Conservation (phyloP, 2,888 invertebrate genomes). For the Ceriagrion tenellum region DNA sequence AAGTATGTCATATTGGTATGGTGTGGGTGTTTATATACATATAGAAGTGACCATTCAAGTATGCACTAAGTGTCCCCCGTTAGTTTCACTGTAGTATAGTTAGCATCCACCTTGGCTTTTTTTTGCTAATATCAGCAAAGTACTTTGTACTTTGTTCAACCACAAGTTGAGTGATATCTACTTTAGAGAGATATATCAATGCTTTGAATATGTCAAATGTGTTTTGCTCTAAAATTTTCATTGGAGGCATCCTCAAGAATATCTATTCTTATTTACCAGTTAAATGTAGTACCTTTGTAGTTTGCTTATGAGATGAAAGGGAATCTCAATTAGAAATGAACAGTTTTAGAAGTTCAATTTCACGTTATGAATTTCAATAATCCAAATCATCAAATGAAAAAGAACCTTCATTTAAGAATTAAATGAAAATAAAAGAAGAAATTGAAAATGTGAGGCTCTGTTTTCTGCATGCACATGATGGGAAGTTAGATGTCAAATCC, state of each 20-base stretch:
- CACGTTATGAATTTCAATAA: constrained; percentile 43
- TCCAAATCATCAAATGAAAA: constrained; percentile 55
- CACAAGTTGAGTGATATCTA: constrained; percentile 66
- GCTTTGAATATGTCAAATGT: constrained; percentile 68
- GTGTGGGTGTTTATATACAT: constrained; percentile 62
- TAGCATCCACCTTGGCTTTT: constrained; percentile 71
- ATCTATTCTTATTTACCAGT: constrained; percentile 60
- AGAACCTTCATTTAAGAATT: constrained; percentile 54
- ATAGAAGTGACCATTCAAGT: constrained; percentile 68
- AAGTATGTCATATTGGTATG: constrained; percentile 65
- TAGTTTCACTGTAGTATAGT: constrained; percentile 69
- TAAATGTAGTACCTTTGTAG: constrained; percentile 67
- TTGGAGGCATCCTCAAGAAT: constrained; percentile 62
- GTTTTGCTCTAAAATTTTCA: constrained; percentile 66
- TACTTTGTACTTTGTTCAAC: constrained; percentile 67
- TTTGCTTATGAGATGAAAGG: constrained; percentile 65
- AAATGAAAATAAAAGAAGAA: constrained; percentile 64
- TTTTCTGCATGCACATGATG: constrained; percentile 69
- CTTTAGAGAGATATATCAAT: constrained; percentile 68
- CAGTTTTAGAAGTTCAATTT: constrained; percentile 46
- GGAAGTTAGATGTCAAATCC: constrained; percentile 64
- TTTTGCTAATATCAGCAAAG: constrained; percentile 68
- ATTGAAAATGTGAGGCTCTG: constrained; percentile 69
- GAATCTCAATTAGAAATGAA: constrained; percentile 49
- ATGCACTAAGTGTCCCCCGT: constrained; percentile 68